Conservation (phyloP, 1,140 invertebrate species). For the Heliconius nattereri region DNA sequence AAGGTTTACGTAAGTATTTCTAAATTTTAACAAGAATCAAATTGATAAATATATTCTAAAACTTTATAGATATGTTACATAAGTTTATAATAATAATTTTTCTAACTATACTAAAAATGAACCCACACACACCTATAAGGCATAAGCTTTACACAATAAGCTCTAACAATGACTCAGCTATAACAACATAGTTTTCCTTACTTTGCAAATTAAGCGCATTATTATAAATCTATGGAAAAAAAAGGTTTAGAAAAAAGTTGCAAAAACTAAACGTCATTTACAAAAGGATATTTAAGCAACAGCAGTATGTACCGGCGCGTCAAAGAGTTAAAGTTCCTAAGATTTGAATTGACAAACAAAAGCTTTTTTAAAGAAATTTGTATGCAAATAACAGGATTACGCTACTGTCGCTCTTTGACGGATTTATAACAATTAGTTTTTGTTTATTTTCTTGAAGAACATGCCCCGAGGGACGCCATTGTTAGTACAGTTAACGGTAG, state of each 20-base stretch:
- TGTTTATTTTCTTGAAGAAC: slow-evolving; percentile 45
- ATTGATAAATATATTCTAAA: too few relatives aligned
- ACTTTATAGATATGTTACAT: too few relatives aligned
- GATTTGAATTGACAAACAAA: slow-evolving; percentile 57
- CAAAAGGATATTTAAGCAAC: slow-evolving; percentile 14
- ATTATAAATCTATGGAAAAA: slow-evolving; percentile 21
- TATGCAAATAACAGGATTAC: slow-evolving; percentile 77
- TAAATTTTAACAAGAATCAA: too few relatives aligned
- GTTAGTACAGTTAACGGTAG: slow-evolving; percentile 46
- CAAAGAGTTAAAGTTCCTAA: slow-evolving; percentile 67
- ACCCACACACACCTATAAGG: neutral
- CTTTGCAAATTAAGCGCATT: slow-evolving; percentile 6
- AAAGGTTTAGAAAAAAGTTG: slow-evolving; percentile 36
- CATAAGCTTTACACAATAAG: neutral
- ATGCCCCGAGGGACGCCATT: slow-evolving; percentile 50
- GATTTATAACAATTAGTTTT: slow-evolving; percentile 54
- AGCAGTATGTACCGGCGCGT: slow-evolving; percentile 52
- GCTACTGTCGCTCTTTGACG: slow-evolving; percentile 64
- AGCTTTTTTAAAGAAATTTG: slow-evolving; percentile 58
- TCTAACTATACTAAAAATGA: neutral
- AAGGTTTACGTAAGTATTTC: too few relatives aligned
- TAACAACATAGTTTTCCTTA: neutral
- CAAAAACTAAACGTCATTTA: slow-evolving; percentile 6
- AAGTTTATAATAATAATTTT: too few relatives aligned
- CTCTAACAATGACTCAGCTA: neutral